Evolutionary conservation across 2,797 vertebrate genomes (phyloP), one percentile per base, ranked within the genome.

Genomic region (Adrianichthys oophorus): DNA sequence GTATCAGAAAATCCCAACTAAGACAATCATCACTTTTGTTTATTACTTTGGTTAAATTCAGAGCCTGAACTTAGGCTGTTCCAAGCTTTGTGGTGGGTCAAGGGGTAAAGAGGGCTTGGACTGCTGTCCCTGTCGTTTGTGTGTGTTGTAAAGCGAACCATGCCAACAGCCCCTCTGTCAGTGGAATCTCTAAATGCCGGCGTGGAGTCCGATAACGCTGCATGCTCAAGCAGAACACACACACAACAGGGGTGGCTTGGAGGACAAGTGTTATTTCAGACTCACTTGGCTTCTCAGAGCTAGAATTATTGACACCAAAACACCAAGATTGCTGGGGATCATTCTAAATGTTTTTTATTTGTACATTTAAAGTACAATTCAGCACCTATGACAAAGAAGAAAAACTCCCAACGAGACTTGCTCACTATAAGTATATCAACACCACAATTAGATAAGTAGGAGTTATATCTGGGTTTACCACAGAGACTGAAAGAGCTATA

Each of bases 101-200:
- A 56, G 21, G 32, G 48, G 53, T 41, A 26, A 19, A 48, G 42
- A 52, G 65, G 51, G 59, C 52, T 72, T 46, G 72, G 57, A 61
- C 32, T 52, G 61, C 71, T 79, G 57, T 71, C 72, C 69, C 59
- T 69, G 74, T 77, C 63, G 54, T 56, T 61, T 40, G 32, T 26
- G 13, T 54, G 71, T 77, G 65, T 75, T 85, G 88, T 87, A 90
- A 92, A 83, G 72, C 78, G 84, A 91, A 89, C 86, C 59, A 47
- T 64, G 74, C 71, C 86, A 80, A 89, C 84, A 85, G 81, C 60
- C 65, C 63, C 56, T 79, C 23, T 18, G 75, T 79, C 70, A 72
- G 80, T 79, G 80, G 83, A 88, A 91, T 84, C 82, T 83, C 79
- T 76, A 80, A 81, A 87, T 86, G 73, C 75, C 81, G 85, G 59